Conservation (phyloP, 2,113 vertebrate genomes). For the Eurypyga helias region DNA sequence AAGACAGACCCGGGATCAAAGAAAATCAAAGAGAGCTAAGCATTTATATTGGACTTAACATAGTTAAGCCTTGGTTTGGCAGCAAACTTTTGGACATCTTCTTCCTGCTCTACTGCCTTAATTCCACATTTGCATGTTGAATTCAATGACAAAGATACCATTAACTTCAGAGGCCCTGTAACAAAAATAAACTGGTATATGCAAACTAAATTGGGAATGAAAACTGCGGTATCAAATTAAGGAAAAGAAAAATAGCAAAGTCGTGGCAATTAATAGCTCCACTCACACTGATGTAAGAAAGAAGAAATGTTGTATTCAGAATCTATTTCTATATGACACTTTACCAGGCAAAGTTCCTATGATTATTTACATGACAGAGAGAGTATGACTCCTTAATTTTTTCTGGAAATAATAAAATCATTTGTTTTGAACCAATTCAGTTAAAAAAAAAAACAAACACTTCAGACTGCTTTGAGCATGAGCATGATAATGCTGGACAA, state of each 20-base stretch:
- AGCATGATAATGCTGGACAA: background rate
- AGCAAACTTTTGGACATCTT: background rate
- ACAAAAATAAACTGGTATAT: background rate
- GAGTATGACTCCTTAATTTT: background rate
- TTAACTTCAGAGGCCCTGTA: background rate
- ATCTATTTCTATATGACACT: background rate
- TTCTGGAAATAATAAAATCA: background rate
- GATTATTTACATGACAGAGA: background rate
- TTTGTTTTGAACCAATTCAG: background rate
- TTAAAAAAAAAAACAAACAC: background rate
- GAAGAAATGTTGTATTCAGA: background rate
- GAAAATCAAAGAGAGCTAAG: background rate
- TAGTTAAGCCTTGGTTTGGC: background rate
- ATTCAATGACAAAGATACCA: background rate
- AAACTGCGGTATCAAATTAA: background rate
- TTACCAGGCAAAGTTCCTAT: background rate
- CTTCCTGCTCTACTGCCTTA: background rate
- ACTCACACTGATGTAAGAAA: background rate
- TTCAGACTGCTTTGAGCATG: background rate
- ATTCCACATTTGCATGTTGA: background rate
- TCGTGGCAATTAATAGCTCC: background rate
- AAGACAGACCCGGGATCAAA: background rate
- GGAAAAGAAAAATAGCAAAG: background rate
- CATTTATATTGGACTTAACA: background rate
- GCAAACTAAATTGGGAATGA: background rate